Percentiles rank a stretch among this genome's conserved stretches.
Conservation (phyloP, 1,140 invertebrate species). For the Temnothorax longispinosus region DNA sequence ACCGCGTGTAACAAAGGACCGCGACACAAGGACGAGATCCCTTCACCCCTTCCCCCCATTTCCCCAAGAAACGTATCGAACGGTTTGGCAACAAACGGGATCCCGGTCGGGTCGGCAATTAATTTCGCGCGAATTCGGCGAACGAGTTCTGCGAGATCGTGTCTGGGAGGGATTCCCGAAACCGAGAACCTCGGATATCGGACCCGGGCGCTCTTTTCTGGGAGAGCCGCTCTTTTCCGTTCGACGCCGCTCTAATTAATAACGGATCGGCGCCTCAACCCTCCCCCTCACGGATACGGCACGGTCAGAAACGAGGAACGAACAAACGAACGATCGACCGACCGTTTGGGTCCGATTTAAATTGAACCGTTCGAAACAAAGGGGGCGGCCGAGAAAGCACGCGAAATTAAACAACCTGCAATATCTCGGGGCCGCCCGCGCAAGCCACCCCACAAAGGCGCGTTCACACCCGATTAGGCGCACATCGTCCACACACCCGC, state of each 20-base stretch:
- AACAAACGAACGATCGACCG: slow-evolving; percentile 40
- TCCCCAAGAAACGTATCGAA: slow-evolving; percentile 61
- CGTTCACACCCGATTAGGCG: slow-evolving; percentile 83
- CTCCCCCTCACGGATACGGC: background rate
- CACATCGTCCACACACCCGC: slow-evolving; percentile 71
- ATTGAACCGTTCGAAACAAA: slow-evolving; percentile 81
- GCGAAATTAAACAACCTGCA: slow-evolving; percentile 82
- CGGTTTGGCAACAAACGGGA: slow-evolving; percentile 68
- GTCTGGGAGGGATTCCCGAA: slow-evolving; percentile 74
- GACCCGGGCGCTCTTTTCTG: slow-evolving; percentile 72
- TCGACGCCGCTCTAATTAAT: slow-evolving; percentile 83
- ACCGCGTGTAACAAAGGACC: slow-evolving; percentile 58
- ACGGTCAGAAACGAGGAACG: slow-evolving; percentile 10
- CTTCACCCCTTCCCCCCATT: too few species aligned
- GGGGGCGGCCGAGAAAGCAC: slow-evolving; percentile 71
- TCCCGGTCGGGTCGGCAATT: slow-evolving; percentile 75
- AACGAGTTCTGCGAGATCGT: slow-evolving; percentile 68
- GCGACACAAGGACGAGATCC: slow-evolving; percentile 40
- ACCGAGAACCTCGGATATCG: slow-evolving; percentile 77
- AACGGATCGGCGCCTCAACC: slow-evolving; percentile 82
- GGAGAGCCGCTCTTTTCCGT: slow-evolving; percentile 76
- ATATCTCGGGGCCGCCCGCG: slow-evolving; percentile 74
- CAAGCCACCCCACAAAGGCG: slow-evolving; percentile 79
- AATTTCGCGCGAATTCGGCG: slow-evolving; percentile 79
- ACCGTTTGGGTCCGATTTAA: slow-evolving; percentile 70